Conservation (phyloP, 1,140 invertebrate species). For the Drosophila takahashii region DNA sequence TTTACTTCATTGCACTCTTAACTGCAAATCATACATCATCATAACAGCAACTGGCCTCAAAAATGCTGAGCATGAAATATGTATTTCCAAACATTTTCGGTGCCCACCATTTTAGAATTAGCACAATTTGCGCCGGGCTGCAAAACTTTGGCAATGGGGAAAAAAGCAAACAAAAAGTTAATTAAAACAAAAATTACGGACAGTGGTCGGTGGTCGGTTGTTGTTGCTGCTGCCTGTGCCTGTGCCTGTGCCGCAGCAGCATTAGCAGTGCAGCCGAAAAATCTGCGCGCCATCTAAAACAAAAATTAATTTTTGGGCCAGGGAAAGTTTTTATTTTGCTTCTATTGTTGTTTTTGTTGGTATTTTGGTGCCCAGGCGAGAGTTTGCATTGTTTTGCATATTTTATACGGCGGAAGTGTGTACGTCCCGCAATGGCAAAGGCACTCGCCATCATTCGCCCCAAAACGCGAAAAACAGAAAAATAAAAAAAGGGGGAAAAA, state of each 20-base stretch:
- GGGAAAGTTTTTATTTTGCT: conserved; percentile 61
- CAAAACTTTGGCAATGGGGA: conserved; percentile 36
- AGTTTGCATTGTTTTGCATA: conserved; percentile 81
- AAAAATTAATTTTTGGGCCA: conserved; percentile 73
- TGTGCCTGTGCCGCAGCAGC: conserved; percentile 64
- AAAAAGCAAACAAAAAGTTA: conserved; percentile 55
- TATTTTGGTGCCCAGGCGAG: conserved; percentile 51
- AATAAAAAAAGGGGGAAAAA: conserved; percentile 13
- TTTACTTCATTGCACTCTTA: too few species aligned
- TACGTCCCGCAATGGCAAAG: conserved; percentile 31
- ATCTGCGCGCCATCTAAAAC: conserved; percentile 69
- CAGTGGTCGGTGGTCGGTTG: conserved; percentile 38
- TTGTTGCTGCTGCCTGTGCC: too few species aligned
- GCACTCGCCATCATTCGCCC: conserved; percentile 27
- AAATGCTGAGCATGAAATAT: conserved; percentile 26
- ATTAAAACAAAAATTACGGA: conserved; percentile 71
- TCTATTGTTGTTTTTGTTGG: conserved; percentile 24
- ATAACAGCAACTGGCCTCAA: not conserved
- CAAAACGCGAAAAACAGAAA: conserved; percentile 19
- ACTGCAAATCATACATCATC: conserved; percentile 1
- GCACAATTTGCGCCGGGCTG: conserved; percentile 44
- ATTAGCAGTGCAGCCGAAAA: conserved; percentile 69
- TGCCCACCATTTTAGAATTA: conserved; percentile 44
- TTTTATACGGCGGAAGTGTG: conserved; percentile 78
- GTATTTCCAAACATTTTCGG: conserved; percentile 24